These are phyloP conservation scores for Corythoichthys haematopterus DNA, from an alignment of 2,113 vertebrate species.

Conservation along the genomic window DNA sequence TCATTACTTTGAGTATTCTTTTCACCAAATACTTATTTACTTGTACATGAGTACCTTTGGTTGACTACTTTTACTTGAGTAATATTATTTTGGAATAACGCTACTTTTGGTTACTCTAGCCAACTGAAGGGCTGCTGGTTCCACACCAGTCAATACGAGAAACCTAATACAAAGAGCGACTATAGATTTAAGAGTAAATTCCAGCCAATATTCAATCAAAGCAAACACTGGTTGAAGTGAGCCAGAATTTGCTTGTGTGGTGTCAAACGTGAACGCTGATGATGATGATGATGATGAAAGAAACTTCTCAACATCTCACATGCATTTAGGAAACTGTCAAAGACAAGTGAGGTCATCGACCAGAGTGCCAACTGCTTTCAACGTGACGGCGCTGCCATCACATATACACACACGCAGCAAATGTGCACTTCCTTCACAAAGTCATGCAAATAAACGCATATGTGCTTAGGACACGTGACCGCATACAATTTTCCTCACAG, in stretches of 20 bases:
- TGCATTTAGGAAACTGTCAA: constrained; percentile 64
- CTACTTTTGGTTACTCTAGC: too few relatives aligned
- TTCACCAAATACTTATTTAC: too few relatives aligned
- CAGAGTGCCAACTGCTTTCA: constrained; percentile 47
- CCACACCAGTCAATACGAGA: too few relatives aligned
- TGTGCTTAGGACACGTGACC: constrained; percentile 35
- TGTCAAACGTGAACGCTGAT: constrained; percentile 40
- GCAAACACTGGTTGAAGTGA: constrained; percentile 23
- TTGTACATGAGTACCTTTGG: too few relatives aligned
- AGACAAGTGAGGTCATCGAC: constrained; percentile 64
- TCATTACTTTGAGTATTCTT: too few relatives aligned
- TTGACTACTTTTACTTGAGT: too few relatives aligned
- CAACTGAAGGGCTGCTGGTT: too few relatives aligned
- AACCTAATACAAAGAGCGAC: not conserved
- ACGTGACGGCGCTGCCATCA: constrained; percentile 66
- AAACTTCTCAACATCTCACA: constrained; percentile 53
- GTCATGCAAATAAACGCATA: constrained; percentile 57
- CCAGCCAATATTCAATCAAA: constrained; percentile 23
- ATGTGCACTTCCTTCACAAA: constrained; percentile 11
- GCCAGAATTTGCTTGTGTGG: constrained; percentile 44
- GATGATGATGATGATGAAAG: constrained; percentile 45
- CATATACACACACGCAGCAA: constrained; percentile 60
- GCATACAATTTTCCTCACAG: constrained; percentile 31
- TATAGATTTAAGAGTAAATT: constrained; percentile 10
- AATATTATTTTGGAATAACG: too few relatives aligned